phyloP scores from a whole-genome alignment of 2,888 invertebrate species.

The Patella pellucida region DNA sequence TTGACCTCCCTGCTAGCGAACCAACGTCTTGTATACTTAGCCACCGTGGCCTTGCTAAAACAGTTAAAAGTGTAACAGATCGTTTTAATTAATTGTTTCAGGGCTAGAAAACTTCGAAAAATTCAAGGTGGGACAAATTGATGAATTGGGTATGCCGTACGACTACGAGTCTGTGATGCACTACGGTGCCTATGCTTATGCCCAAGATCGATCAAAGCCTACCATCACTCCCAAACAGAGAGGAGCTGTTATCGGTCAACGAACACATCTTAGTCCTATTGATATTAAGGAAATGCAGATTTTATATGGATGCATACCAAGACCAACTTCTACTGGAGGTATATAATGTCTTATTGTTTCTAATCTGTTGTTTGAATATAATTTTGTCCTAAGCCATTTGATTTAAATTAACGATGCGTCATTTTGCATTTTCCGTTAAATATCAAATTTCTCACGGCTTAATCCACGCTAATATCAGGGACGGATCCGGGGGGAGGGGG shows the following conservation, averaged over 20 bases:
- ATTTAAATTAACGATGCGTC: too few relatives aligned
- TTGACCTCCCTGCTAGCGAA: too few relatives aligned
- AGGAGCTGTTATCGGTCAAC: conserved; percentile 75
- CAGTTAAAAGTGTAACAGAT: background rate
- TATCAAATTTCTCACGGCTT: too few relatives aligned
- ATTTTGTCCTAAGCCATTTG: too few relatives aligned
- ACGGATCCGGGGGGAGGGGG: too few relatives aligned
- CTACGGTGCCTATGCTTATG: conserved; percentile 75
- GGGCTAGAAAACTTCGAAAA: conserved; percentile 54
- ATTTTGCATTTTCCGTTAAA: too few relatives aligned
- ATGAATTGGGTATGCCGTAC: conserved; percentile 74
- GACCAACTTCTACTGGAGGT: conserved; percentile 3
- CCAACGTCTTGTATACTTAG: too few relatives aligned
- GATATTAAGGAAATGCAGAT: conserved; percentile 71
- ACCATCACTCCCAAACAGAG: conserved; percentile 72
- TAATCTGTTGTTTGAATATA: too few relatives aligned
- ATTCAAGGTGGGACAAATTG: conserved; percentile 39
- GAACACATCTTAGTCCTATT: conserved; percentile 66
- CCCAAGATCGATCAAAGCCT: conserved; percentile 71
- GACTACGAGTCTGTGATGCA: conserved; percentile 87
- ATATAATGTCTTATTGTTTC: background rate
- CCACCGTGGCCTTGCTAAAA: too few relatives aligned
- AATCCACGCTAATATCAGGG: too few relatives aligned
- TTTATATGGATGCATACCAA: conserved; percentile 65
- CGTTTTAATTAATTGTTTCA: conserved; percentile 22